These are phyloP conservation scores for Orthosia incerta DNA, from an alignment of 2,888 invertebrate species.

Conservation along the genomic window DNA sequence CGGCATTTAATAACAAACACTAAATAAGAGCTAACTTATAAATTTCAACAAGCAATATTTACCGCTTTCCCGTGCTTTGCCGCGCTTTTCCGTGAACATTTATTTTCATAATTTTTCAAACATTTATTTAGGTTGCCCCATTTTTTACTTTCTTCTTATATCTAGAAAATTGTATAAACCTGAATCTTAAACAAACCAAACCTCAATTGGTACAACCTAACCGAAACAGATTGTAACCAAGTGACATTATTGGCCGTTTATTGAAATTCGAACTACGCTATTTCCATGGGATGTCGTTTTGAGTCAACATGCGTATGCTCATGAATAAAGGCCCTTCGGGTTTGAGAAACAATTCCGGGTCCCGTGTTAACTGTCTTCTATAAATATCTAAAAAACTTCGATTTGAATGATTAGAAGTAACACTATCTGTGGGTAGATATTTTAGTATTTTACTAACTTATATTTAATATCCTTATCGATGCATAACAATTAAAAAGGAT, in stretches of 20 bases:
- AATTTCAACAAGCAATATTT: background rate
- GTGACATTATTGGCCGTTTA: constrained; percentile 45
- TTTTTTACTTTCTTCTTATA: background rate
- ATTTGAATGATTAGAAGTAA: background rate
- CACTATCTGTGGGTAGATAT: background rate
- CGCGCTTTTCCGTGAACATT: too few relatives aligned
- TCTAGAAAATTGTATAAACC: background rate
- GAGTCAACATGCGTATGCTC: constrained; percentile 63
- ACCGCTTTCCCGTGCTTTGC: background rate
- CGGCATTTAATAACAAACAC: background rate
- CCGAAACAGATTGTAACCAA: constrained; percentile 37
- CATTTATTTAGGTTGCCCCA: background rate
- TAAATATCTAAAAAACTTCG: constrained; percentile 14
- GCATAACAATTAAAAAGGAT: too few relatives aligned
- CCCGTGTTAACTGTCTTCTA: constrained; percentile 20
- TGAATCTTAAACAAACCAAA: constrained; percentile 2
- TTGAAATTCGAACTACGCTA: constrained; percentile 68
- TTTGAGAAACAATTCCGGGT: constrained; percentile 60
- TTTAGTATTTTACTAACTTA: too few relatives aligned
- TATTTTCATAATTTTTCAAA: too few relatives aligned
- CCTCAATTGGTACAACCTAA: background rate
- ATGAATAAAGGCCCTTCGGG: constrained; percentile 72
- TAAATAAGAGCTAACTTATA: background rate
- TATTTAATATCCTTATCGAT: too few relatives aligned
- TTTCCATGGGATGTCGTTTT: constrained; percentile 64